Evolutionary conservation across 2,888 invertebrate genomes (phyloP).

Genomic region (Adela reaumurella): DNA sequence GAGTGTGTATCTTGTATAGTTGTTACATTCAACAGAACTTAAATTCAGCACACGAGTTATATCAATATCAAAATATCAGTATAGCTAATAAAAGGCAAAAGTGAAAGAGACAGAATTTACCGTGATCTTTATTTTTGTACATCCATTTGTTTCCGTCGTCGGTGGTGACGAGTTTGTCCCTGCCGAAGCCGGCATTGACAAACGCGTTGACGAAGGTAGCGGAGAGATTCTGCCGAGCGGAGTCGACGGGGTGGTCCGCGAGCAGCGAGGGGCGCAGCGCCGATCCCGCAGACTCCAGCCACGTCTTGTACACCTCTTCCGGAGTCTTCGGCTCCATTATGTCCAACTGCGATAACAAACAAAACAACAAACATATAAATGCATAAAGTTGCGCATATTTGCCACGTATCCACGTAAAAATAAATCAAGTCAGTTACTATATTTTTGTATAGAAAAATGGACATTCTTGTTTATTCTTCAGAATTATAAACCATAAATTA

Average conservation of each 20-base stretch:
- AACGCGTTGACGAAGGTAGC: slow-evolving; percentile 98
- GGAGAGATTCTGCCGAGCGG: slow-evolving; percentile 93
- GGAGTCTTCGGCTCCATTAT: slow-evolving; percentile 99
- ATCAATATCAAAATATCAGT: not conserved
- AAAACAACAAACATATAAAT: no score
- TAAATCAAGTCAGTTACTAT: no score
- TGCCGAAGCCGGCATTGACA: slow-evolving; percentile 96
- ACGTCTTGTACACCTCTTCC: slow-evolving; percentile 98
- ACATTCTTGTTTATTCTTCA: no score
- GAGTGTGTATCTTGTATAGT: no score
- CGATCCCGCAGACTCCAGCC: slow-evolving; percentile 80
- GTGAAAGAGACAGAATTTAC: slow-evolving; percentile 17
- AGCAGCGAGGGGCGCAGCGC: slow-evolving; percentile 67
- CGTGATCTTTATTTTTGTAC: slow-evolving; percentile 96
- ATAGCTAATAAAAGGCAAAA: no score
- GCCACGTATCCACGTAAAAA: no score
- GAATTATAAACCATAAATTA: no score
- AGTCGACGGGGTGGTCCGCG: slow-evolving; percentile 79
- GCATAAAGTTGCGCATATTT: no score
- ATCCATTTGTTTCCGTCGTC: slow-evolving; percentile 85
- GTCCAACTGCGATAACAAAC: slow-evolving; percentile 67
- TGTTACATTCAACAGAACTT: no score
- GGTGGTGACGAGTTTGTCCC: slow-evolving; percentile 89
- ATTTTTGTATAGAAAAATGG: no score
- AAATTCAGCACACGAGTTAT: no score